These are phyloP conservation scores for Vimba vimba DNA, from an alignment of 2,113 vertebrate genomes.

Conservation along the genomic window DNA sequence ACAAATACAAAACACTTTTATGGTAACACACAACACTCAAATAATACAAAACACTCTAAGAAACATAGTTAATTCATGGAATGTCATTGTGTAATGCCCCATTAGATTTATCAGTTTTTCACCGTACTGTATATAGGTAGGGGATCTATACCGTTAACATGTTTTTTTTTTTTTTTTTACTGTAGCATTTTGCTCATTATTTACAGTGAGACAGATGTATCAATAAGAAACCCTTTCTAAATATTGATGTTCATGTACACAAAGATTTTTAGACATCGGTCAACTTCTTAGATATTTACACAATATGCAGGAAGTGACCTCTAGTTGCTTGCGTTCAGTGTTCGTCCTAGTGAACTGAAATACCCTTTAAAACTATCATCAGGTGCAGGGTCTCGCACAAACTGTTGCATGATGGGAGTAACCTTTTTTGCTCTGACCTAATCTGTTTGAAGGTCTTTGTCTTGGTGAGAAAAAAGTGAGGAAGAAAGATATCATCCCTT, in stretches of 20 bases:
- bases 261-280: neutral
- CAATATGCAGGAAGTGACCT: neutral
- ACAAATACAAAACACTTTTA: too few relatives aligned
- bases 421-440: constrained; percentile 55
- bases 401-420: constrained; percentile 61
- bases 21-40: too few relatives aligned
- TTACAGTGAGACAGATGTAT: too few relatives aligned
- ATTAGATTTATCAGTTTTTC: too few relatives aligned
- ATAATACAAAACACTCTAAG: too few relatives aligned
- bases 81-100: too few relatives aligned
- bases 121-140: too few relatives aligned
- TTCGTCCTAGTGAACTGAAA: constrained; percentile 51
- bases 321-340: constrained; percentile 51
- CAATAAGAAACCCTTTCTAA: neutral
- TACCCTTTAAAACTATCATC: constrained; percentile 44
- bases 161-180: too few relatives aligned
- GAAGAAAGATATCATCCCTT: constrained; percentile 55
- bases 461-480: constrained; percentile 54
- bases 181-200: too few relatives aligned
- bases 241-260: constrained; percentile 25
- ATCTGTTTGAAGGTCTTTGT: constrained; percentile 59
- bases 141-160: too few relatives aligned
- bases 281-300: neutral
- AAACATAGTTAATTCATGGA: too few relatives aligned
- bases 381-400: constrained; percentile 47